Evolutionary conservation across 2,888 invertebrate genomes (phyloP).

Genomic region (Neocrepidodera transversa): DNA sequence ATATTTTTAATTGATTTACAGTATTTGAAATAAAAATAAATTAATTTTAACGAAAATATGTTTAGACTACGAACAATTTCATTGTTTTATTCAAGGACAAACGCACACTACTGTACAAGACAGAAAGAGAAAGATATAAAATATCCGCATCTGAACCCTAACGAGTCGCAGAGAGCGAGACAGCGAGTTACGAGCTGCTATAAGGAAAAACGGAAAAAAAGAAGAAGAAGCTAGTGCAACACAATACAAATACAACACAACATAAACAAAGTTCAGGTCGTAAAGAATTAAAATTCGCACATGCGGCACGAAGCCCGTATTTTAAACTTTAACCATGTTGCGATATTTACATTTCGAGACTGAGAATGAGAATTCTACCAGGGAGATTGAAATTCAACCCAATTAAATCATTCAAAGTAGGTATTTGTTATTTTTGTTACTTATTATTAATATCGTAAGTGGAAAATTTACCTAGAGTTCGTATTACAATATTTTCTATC

Average conservation of each 20-base stretch:
- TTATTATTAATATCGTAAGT: too few relatives aligned
- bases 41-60: background rate
- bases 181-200: slow-evolving; percentile 28
- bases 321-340: slow-evolving; percentile 50
- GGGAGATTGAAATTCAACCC: background rate
- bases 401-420: too few relatives aligned
- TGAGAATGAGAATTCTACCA: slow-evolving; percentile 20
- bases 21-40: too few relatives aligned
- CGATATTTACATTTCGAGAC: slow-evolving; percentile 49
- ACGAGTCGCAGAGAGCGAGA: slow-evolving; percentile 38
- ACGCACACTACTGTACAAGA: slow-evolving; percentile 2
- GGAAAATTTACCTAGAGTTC: too few relatives aligned
- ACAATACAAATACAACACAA: slow-evolving; percentile 57
- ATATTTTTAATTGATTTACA: too few relatives aligned
- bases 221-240: slow-evolving; percentile 44
- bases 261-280: slow-evolving; percentile 55
- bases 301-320: slow-evolving; percentile 58
- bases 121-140: slow-evolving; percentile 12
- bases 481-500: too few relatives aligned
- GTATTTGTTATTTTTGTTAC: too few relatives aligned
- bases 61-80: slow-evolving; percentile 25
- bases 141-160: slow-evolving; percentile 5
- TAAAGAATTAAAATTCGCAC: slow-evolving; percentile 60
- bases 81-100: slow-evolving; percentile 18
- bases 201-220: slow-evolving; percentile 31